Evolutionary conservation across 1,140 invertebrate species (phyloP), one percentile per base, ranked within the genome.

Genomic region (Venturia canescens): DNA sequence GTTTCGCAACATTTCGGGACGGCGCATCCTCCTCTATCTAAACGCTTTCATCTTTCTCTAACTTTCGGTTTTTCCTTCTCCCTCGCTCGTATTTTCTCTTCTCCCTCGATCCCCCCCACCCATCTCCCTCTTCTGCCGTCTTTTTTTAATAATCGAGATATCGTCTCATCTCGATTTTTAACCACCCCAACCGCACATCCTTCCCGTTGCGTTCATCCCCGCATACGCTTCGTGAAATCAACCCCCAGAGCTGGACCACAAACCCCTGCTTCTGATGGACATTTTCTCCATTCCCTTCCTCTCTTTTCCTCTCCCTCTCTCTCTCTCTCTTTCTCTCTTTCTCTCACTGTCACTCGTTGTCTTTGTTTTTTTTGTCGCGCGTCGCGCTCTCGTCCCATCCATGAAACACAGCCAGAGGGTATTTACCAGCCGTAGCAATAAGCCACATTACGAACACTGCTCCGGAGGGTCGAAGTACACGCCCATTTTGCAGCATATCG

Each of bases 1-100:
- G 53, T 29, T 80, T 3, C 11, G 72, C 50, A 50, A 31, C 26
- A 27, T 77, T 77, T 26, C 50, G n/a, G 75, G n/a, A n/a, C n/a
- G n/a, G n/a, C 4, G 29, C 27, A 48, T 72, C 67, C 75, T 79
- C 34, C 44, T 78, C 53, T 63, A 50, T 66, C 38, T 26, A 23
- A 1, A 57, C 34, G 60, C 38, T 66, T 44, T n/a, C 75, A 26
- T 16, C 27, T 38, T 44, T 23, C 3, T 66, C 75, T n/a, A 50
- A 66, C 57, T 23, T 21, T 78, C 75, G 57, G 31, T 5, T 27
- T 18, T 0, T 44, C 50, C 15, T 11, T 53, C 31, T 34, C 31
- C 31, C 3, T 34, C 31, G 31, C 7, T 34, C 31, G 7, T 34
- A 3, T 34, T 7, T 34, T 34, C 31, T 34, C 31, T 71, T 7